A percentile compares a stretch with the other conserved stretches of the same genome.
Conservation (phyloP, 2,797 vertebrate species). For the Enteromius radiatus region DNA sequence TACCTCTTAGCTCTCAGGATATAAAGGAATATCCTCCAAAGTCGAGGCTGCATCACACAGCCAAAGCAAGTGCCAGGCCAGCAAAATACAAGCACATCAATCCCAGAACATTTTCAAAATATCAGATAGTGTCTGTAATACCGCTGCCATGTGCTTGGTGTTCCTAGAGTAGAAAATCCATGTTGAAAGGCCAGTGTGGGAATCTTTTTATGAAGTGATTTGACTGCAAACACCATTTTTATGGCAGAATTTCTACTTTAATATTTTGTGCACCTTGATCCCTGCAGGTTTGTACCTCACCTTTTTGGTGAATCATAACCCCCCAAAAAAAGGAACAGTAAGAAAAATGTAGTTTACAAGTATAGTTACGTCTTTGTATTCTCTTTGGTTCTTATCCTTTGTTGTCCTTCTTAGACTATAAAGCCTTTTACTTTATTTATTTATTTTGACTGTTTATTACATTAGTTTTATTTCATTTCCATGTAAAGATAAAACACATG, state of each 20-base stretch:
- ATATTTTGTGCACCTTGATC: constrained; percentile 43
- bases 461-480: constrained; percentile 49
- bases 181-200: constrained; percentile 48
- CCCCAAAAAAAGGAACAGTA: neutral
- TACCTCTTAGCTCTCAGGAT: constrained; percentile 51
- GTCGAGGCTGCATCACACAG: constrained; percentile 43
- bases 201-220: constrained; percentile 52
- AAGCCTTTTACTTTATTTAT: constrained; percentile 33
- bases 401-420: constrained; percentile 35
- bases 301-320: constrained; percentile 29
- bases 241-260: constrained; percentile 40
- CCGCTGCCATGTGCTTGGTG: constrained; percentile 34
- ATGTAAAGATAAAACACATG: constrained; percentile 52
- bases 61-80: constrained; percentile 53
- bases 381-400: constrained; percentile 29
- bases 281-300: constrained; percentile 41
- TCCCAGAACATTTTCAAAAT: constrained; percentile 52
- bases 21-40: constrained; percentile 49
- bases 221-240: constrained; percentile 51
- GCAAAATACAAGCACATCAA: constrained; percentile 54
- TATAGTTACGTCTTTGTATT: constrained; percentile 11
- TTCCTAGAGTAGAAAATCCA: constrained; percentile 56
- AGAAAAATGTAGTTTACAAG: constrained; percentile 12
- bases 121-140: constrained; percentile 54
- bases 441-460: constrained; percentile 51